Evolutionary conservation across 92 coral and sea anemone genomes (phyloP), one percentile per base, ranked within the genome.

Genomic region (Micromussa lordhowensis): DNA sequence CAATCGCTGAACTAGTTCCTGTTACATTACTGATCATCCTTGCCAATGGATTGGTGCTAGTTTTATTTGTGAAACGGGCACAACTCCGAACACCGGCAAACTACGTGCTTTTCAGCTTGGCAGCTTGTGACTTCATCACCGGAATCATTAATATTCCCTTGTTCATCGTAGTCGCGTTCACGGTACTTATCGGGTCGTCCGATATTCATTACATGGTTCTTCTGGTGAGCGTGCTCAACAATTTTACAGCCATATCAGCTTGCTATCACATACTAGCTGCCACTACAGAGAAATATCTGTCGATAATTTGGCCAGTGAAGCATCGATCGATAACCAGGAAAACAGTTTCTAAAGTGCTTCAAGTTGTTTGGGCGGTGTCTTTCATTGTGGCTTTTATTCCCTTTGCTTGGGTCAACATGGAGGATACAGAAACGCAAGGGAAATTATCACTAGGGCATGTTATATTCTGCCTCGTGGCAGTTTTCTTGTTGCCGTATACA

Each of bases 401-500:
- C 54, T 88, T 88, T 12, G 61, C 70, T 2, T 69, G 78, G 85
- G 2, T 54, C 14, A 31, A 71, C 48, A 35, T 70, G 57, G 32
- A 77, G 21, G 66, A 77, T 57, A 17, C 0, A 26, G 44, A 66
- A 4, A 30, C 53, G 4, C 9, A 34, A 53, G 34, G 58, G 9
- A 85, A 78, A 22, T 78, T 87, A 3, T 1, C 7, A 0, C 38
- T 92, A 35, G 96, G 83, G 14, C 94, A 94, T 70, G 91, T 87
- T 29, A 88, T 91, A 30, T 94, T 94, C 77, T 84, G 91, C 2
- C 36, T 95, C 80, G 79, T 94, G 12, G 79, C 92, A 29, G 98
- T 94, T 11, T 88, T 95, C 53, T 77, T 95, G 34, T 16, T 93
- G 0, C 98, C 98, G 3, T 95, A 95, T 28, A 14, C 90, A 13